Evolutionary conservation across 1,140 invertebrate species (phyloP), one percentile per base, ranked within the genome.

Genomic region (Sycobia sp.): DNA sequence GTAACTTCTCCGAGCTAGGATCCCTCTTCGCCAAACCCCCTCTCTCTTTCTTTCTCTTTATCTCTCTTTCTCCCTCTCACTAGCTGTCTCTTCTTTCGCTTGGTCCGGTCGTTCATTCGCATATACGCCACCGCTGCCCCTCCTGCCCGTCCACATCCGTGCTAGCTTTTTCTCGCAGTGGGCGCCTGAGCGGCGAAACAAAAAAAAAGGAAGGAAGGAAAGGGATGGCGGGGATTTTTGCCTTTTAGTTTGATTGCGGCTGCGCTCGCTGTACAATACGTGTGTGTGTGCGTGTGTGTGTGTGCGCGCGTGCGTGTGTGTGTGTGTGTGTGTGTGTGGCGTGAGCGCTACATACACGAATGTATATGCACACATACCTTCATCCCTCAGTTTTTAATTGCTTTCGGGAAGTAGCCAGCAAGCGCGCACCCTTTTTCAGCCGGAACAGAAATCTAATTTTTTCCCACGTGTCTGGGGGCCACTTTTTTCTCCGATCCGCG

Each of bases 241-340:
- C 69, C 65, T 72, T 53, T 73, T 69, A 73, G 58, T 62, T 56
- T 67, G 55, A 73, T 73, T 73, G 68, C 62, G 47, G 59, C 44
- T 50, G 56, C 62, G 2, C n/a, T n/a, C n/a, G n/a, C n/a, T n/a
- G n/a, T n/a, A n/a, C n/a, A n/a, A n/a, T n/a, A n/a, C n/a, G n/a
- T n/a, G n/a, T n/a, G n/a, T n/a, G n/a, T n/a, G n/a, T n/a, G n/a
- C n/a, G n/a, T n/a, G n/a, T n/a, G n/a, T n/a, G n/a, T n/a, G n/a
- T n/a, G n/a, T n/a, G n/a, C n/a, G n/a, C n/a, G n/a, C n/a, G n/a
- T n/a, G n/a, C n/a, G n/a, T n/a, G n/a, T n/a, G n/a, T n/a, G n/a
- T n/a, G n/a, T n/a, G n/a, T n/a, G n/a, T n/a, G n/a, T n/a, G n/a
- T n/a, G n/a, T n/a, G n/a, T n/a, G n/a, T n/a, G n/a, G n/a, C n/a